phyloP scores from a whole-genome alignment of 2,888 invertebrate species.

The Meta bourneti region DNA sequence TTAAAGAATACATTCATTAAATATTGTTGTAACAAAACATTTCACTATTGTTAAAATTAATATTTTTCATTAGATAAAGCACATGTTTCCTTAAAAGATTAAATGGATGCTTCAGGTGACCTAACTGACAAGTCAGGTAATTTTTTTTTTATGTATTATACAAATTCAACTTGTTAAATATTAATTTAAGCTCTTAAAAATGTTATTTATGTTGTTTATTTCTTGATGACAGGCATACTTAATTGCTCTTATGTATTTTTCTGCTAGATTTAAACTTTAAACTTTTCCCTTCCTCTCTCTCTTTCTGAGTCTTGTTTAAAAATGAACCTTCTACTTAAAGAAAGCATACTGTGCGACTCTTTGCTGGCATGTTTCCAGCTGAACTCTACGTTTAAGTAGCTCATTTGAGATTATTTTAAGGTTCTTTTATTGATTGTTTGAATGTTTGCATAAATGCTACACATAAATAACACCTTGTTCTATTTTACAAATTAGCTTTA shows the following conservation, averaged over 20 bases:
- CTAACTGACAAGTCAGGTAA: slow-evolving; percentile 40
- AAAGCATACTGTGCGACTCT: slow-evolving; percentile 55
- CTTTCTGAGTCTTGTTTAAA: slow-evolving; percentile 44
- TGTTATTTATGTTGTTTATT: background rate
- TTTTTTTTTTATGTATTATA: background rate
- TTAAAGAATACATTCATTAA: no score
- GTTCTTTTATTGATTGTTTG: slow-evolving; percentile 19
- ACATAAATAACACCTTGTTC: background rate
- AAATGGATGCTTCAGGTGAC: slow-evolving; percentile 49
- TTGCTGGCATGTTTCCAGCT: slow-evolving; percentile 55
- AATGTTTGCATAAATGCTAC: slow-evolving; percentile 2
- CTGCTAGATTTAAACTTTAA: background rate
- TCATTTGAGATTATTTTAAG: slow-evolving; percentile 66
- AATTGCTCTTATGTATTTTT: background rate
- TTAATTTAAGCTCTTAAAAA: background rate
- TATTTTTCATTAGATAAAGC: background rate
- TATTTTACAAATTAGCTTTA: background rate
- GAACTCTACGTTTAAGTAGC: slow-evolving; percentile 57
- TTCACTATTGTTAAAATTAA: background rate
- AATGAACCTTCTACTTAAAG: slow-evolving; percentile 60
- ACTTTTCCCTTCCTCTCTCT: slow-evolving; percentile 1
- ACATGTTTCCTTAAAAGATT: background rate
- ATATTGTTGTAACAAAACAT: no score
- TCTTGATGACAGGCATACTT: background rate
- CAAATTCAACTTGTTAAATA: background rate